A percentile compares a stretch with the other conserved stretches of the same genome.
Evolutionary conservation across 2,113 vertebrate genomes (phyloP).

Genomic region (Ochotona princeps): DNA sequence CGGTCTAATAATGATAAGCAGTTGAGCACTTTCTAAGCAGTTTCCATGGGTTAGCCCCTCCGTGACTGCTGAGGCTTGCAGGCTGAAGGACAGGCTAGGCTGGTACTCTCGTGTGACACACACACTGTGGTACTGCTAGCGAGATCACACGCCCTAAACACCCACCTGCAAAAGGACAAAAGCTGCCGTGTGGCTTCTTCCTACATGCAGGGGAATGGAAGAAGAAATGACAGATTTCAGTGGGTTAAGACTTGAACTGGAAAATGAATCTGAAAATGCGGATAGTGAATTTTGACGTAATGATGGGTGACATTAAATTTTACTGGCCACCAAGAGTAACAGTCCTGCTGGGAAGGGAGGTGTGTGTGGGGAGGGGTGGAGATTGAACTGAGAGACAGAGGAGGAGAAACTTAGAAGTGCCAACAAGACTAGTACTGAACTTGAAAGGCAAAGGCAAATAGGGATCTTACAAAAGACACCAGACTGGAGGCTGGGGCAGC

Average conservation of each 20-base stretch:
- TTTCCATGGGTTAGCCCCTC: not conserved
- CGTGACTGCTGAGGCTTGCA: not conserved
- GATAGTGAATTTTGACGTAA: not conserved
- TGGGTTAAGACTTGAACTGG: not conserved
- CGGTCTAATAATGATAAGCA: not conserved
- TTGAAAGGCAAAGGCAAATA: not conserved
- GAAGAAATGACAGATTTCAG: not conserved
- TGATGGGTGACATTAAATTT: not conserved
- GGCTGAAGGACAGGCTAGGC: not conserved
- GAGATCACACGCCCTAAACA: not conserved
- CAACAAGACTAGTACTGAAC: not conserved
- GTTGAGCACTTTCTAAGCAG: not conserved
- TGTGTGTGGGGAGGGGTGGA: not conserved
- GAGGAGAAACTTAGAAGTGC: not conserved
- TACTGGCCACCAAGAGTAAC: not conserved
- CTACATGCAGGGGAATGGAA: not conserved
- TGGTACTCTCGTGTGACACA: not conserved
- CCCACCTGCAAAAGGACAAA: not conserved
- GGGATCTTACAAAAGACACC: constrained; percentile 9
- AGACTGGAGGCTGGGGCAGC: not conserved
- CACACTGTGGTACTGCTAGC: not conserved
- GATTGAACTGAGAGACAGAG: too few relatives aligned
- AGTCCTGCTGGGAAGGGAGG: not conserved
- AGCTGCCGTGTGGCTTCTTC: not conserved
- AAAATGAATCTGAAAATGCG: not conserved